A percentile compares a stretch with the other conserved stretches of the same genome.
These are phyloP conservation scores for Oxytorus armatus DNA, from an alignment of 2,888 invertebrate species.

Conservation along the genomic window DNA sequence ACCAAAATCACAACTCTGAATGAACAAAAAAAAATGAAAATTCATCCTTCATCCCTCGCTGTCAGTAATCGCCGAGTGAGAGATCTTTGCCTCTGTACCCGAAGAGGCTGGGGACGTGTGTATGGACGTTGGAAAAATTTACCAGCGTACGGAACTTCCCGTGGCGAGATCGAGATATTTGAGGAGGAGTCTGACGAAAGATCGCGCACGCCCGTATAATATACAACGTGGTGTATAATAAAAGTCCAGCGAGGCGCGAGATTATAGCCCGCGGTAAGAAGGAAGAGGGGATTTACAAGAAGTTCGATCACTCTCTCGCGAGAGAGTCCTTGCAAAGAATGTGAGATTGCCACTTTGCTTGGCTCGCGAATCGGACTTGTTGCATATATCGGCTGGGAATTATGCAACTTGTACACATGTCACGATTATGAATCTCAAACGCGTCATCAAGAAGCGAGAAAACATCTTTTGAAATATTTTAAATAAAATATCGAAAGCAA, in stretches of 20 bases:
- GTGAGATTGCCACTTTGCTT: constrained; percentile 57
- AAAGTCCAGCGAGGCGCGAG: constrained; percentile 4
- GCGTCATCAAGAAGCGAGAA: neutral
- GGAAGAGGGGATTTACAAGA: constrained; percentile 25
- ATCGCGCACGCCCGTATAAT: constrained; percentile 16
- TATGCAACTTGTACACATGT: neutral
- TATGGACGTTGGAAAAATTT: no score
- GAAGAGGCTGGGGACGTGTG: no score
- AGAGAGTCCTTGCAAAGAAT: constrained; percentile 73
- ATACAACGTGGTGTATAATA: neutral
- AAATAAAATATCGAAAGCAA: no score
- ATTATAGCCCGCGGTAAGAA: constrained; percentile 19
- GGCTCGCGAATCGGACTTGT: constrained; percentile 1
- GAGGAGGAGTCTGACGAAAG: constrained; percentile 34
- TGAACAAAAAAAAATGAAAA: no score
- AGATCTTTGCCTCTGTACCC: no score
- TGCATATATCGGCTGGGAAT: neutral
- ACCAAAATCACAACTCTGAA: no score
- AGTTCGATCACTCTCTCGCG: constrained; percentile 34
- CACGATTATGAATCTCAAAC: neutral
- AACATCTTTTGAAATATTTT: neutral
- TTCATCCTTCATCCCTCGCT: no score
- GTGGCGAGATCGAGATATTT: constrained; percentile 25
- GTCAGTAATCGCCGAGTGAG: no score
- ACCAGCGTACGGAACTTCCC: no score